Evolutionary conservation across 2,113 vertebrate genomes (phyloP), one percentile per base, ranked within the genome.

Genomic region (Trogon surrucura): DNA sequence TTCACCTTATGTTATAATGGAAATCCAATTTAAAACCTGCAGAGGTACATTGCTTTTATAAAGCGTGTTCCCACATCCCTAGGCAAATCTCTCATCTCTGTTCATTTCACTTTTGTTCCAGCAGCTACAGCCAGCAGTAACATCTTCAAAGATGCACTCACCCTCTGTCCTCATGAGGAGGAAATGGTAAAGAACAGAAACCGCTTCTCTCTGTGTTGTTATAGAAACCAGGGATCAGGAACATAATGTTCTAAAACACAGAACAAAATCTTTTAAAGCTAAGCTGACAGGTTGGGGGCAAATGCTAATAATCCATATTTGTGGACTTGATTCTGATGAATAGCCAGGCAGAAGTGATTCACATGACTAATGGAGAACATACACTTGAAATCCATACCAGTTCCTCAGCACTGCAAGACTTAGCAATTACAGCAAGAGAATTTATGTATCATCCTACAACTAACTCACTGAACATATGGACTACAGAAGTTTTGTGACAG

Each of bases 221-320:
- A 91, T 98, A 99, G 97, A 99, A 99, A 69, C 98, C 98, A 41
- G 99, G 99, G 85, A 99, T 99, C 96, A 99, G 97, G 95, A 99
- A 98, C 21, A 98, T 98, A 89, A 99, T 98, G 45, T 96, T 98
- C 99, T 99, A 95, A 50, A 96, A 97, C 60, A 88, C 29, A 97
- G 70, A 44, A 61, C 0, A 0, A 80, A 79, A 44, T 16, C 34
- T 77, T 67, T 50, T 61, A 62, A 95, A 82, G 25, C 64, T 18
- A 32, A 41, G 13, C 5, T 62, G 91, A 1, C n/a, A 83, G 56
- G n/a, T 5, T 56, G 47, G 13, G 29, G 50, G 56, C 19, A 67
- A 91, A 89, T 16, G 38, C 32, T 58, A 61, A 65, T 65, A 87
- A 21, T 19, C n/a, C 1, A 0, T 27, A 23, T 36, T 30, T 69